Evolutionary conservation across 2,888 invertebrate species (phyloP).

Genomic region (Acleris laterana): DNA sequence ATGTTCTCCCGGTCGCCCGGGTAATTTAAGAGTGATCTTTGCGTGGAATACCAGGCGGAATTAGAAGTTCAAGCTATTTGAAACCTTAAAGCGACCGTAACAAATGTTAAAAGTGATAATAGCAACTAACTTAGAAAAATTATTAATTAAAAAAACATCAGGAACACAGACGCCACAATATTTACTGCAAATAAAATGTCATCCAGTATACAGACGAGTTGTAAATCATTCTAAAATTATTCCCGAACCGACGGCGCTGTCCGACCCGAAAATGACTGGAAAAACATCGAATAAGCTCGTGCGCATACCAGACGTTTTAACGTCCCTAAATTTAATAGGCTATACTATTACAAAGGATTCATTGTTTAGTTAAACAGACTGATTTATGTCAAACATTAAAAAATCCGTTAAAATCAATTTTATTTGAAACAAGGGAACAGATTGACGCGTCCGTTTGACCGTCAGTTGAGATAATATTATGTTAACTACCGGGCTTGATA

Average conservation of each 20-base stretch:
- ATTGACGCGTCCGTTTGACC: constrained; percentile 46
- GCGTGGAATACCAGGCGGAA: constrained; percentile 11
- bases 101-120: background rate
- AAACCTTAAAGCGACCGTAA: background rate
- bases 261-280: constrained; percentile 56
- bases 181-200: constrained; percentile 59
- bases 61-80: background rate
- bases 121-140: constrained; percentile 8
- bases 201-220: constrained; percentile 47
- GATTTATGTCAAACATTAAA: constrained; percentile 69
- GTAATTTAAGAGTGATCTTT: constrained; percentile 57
- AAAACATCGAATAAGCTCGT: constrained; percentile 54
- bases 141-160: constrained; percentile 29
- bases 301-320: constrained; percentile 64
- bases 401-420: constrained; percentile 41
- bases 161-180: constrained; percentile 47
- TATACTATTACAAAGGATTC: constrained; percentile 81
- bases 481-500: constrained; percentile 69
- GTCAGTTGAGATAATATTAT: constrained; percentile 63
- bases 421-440: constrained; percentile 40
- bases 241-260: constrained; percentile 57
- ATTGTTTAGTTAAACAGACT: constrained; percentile 77
- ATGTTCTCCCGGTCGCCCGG: constrained; percentile 50
- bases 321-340: constrained; percentile 74
- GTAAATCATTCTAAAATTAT: constrained; percentile 79